These are phyloP conservation scores for Brachyptera risi DNA, from an alignment of 2,888 invertebrate species.

Conservation along the genomic window DNA sequence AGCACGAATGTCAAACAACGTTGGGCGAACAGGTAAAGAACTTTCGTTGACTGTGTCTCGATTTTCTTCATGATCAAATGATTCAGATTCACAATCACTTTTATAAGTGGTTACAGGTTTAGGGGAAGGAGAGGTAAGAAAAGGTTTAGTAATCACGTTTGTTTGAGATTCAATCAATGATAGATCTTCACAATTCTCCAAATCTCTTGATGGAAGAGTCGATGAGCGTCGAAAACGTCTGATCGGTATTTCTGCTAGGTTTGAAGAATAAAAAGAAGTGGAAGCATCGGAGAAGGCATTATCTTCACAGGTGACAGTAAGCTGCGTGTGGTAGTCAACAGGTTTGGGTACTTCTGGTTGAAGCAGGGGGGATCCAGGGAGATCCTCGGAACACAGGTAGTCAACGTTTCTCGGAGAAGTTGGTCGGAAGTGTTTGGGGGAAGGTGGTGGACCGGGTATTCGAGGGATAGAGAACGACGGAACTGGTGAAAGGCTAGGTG, in stretches of 20 bases:
- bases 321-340: background rate
- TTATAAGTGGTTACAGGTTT: constrained; percentile 9
- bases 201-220: background rate
- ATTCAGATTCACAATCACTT: constrained; percentile 22
- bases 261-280: background rate
- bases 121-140: background rate
- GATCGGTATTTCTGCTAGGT: background rate
- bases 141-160: background rate
- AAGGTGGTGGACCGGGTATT: constrained; percentile 30
- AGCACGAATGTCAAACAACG: constrained; percentile 25
- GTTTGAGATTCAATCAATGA: background rate
- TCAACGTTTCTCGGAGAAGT: constrained; percentile 11
- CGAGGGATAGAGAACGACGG: constrained; percentile 27
- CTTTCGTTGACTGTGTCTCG: constrained; percentile 30
- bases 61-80: constrained; percentile 33
- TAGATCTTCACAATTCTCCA: background rate
- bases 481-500: constrained; percentile 22
- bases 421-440: constrained; percentile 26
- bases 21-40: constrained; percentile 26
- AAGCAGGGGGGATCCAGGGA: constrained; percentile 10
- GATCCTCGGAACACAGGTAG: background rate
- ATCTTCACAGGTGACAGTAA: constrained; percentile 4
- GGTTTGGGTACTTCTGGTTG: background rate
- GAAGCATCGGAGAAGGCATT: constrained; percentile 9
- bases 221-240: background rate